Evolutionary conservation across 2,888 invertebrate species (phyloP), one percentile per base, ranked within the genome.

Genomic region (Chymomyza amoena): DNA sequence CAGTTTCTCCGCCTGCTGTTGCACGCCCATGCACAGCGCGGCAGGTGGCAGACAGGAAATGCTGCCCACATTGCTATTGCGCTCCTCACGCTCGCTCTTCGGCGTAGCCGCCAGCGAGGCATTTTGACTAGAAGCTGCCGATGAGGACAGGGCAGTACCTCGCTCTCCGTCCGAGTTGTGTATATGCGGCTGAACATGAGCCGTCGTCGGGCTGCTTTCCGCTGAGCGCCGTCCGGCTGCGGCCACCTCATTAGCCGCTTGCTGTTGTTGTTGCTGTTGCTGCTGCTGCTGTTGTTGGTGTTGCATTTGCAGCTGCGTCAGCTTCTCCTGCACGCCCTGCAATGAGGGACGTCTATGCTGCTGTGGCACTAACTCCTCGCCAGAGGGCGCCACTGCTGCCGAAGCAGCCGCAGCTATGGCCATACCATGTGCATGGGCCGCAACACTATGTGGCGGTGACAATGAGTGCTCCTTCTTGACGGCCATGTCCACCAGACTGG

Each of bases 381-480:
- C 81, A 18, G 2, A 18, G 5, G 15, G 25, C 7, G n/a, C 32
- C 25, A 5, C 6, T 10, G 10, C 10, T 60, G 68, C 28, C 62
- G 25, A 25, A 25, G 36, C n/a, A 28, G 32, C 57, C 13, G 13
- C 39, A 52, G 77, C 39, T 51, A 80, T 75, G 18, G 18, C 63
- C 60, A 39, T 39, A 15, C 16, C 60, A 16, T 25, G 25, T 32
- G 67, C 64, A 60, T 60, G 66, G 2, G 68, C 68, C 63, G 72
- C 79, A 54, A 73, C 69, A 28, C 67, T 74, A 66, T 84, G 89
- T 61, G 90, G 81, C 69, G 92, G 92, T 70, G 92, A 91, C 69
- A 89, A 72, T 13, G 91, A 91, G 64, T 89, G 90, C 76, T 92
- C 92, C 76, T 91, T 90, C 78, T 92, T 92, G 60, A 91, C 89